Conservation (phyloP, 2,113 vertebrate genomes). For the Solea senegalensis region DNA sequence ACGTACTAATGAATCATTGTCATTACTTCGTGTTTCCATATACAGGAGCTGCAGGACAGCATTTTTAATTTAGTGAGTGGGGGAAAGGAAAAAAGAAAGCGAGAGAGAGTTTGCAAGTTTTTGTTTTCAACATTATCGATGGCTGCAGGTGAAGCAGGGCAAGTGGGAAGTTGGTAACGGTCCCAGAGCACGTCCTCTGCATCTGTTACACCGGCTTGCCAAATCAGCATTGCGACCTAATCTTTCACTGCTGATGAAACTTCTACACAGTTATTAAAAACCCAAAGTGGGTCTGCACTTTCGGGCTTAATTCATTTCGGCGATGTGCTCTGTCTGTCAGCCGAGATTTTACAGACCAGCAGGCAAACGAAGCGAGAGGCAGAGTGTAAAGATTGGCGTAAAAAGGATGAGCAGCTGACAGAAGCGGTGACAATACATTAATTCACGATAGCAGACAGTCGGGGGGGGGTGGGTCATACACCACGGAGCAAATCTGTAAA, state of each 20-base stretch:
- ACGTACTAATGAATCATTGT: not conserved
- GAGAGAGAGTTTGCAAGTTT: not conserved
- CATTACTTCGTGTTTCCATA: not conserved
- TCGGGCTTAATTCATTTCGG: not conserved
- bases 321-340: constrained; percentile 5
- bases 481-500: too few species aligned
- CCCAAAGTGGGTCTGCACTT: not conserved
- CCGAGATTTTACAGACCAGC: not conserved
- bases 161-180: constrained; percentile 20
- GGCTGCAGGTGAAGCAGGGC: constrained; percentile 34
- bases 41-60: not conserved
- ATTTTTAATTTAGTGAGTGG: constrained; percentile 8
- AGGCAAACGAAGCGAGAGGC: not conserved
- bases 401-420: constrained; percentile 17
- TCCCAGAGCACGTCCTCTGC: constrained; percentile 27
- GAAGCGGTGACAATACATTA: not conserved
- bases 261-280: constrained; percentile 30
- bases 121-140: constrained; percentile 5
- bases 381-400: constrained; percentile 15
- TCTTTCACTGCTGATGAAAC: constrained; percentile 18
- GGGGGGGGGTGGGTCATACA: too few species aligned
- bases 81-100: not conserved
- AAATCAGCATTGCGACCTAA: constrained; percentile 8
- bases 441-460: too few species aligned
- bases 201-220: constrained; percentile 41